phyloP scores from a whole-genome alignment of 64 coral and sea anemone genomes.

The Montipora cactus region DNA sequence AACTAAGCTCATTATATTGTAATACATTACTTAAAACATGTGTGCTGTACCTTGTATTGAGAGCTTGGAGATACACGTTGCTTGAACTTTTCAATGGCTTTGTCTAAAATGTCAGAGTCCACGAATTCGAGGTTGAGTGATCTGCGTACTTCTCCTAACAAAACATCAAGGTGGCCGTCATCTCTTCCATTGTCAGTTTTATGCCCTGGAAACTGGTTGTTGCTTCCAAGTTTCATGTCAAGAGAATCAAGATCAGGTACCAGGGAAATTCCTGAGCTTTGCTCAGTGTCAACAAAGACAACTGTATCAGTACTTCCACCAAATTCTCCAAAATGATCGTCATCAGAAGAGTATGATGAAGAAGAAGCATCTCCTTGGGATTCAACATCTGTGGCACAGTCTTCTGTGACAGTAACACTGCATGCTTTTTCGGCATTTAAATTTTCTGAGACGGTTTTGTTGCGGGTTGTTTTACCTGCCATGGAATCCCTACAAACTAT shows the following conservation, averaged over 20 bases:
- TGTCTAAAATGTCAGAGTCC: constrained; percentile 70
- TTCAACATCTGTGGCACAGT: constrained; percentile 5
- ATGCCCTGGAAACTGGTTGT: constrained; percentile 1
- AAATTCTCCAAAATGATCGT: constrained; percentile 65
- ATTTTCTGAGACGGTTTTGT: not conserved
- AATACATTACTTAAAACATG: no score
- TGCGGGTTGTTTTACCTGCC: not conserved
- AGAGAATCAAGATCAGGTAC: constrained; percentile 25
- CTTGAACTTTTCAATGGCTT: constrained; percentile 76
- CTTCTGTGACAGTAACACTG: not conserved
- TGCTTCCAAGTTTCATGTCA: constrained; percentile 11
- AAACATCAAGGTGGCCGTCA: constrained; percentile 21
- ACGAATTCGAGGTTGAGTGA: constrained; percentile 54
- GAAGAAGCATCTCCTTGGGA: constrained; percentile 62
- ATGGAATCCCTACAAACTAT: not conserved
- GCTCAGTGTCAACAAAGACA: constrained; percentile 63
- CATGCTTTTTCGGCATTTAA: not conserved
- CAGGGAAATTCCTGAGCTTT: not conserved
- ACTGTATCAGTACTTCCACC: constrained; percentile 71
- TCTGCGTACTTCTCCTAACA: constrained; percentile 62
- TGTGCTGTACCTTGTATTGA: constrained; percentile 42
- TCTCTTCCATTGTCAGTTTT: constrained; percentile 11
- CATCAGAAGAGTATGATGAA: constrained; percentile 75
- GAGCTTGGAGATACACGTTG: constrained; percentile 59
- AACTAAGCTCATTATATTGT: no score